Evolutionary conservation across 1,140 invertebrate genomes (phyloP), one percentile per base, ranked within the genome.

Genomic region (Antheraea pernyi): DNA sequence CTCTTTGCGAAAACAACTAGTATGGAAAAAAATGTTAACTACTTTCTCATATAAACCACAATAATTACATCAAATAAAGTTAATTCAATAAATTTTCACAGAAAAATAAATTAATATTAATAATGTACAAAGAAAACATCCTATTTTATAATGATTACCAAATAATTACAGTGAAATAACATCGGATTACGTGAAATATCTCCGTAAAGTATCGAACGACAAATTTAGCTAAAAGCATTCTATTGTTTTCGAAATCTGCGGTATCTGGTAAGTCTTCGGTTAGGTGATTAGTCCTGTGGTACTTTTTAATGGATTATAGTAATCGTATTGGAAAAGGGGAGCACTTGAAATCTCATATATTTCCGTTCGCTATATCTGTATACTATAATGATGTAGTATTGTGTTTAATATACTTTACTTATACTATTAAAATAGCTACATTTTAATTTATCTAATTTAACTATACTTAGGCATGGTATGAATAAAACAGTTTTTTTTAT

Each of bases 101-200:
- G 7, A 42, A 42, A 8, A 3, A 11, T 11, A 42, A 53, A 1
- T 13, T 1, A n/a, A n/a, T n/a, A 16, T 13, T 16, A 53, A 16
- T 16, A 53, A 53, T 13, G 16, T 6, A 16, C 9, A 16, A 13
- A 53, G 5, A 16, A 53, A 16, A 53, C 46, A 53, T 53, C 16
- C 16, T 22, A 61, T 22, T 30, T n/a, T 13, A 30, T 30, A 36
- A 36, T 30, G 7, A 61, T 4, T 61, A 10, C 10, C 11, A 30
- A 22, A n/a, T 36, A 78, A 79, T 81, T 79, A 77, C 71, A 63
- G 61, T 72, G 22, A 77, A 84, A 82, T 75, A 77, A 72, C 73
- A 72, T 71, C 67, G 73, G 77, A 80, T 85, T 77, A 81, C 69
- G 65, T 59, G 67, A 67, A 73, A 73, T 77, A 73, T 76, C 69